Conservation (phyloP, 2,888 invertebrate genomes). For the Agelastica alni region DNA sequence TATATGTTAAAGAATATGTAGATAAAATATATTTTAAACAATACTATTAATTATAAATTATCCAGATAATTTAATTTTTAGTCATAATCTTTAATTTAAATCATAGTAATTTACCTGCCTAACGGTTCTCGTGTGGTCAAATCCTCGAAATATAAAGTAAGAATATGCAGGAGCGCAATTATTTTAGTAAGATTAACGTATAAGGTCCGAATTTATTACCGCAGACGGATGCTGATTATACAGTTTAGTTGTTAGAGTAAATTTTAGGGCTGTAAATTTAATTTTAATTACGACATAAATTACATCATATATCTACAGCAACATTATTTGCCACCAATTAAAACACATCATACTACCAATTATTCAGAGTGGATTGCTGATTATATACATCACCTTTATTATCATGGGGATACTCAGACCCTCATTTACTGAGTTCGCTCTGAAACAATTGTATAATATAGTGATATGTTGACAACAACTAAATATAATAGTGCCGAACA, state of each 20-base stretch:
- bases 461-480: constrained; percentile 6
- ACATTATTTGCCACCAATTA: constrained; percentile 35
- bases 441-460: constrained; percentile 12
- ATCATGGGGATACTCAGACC: constrained; percentile 10
- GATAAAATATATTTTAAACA: neutral
- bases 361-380: constrained; percentile 19
- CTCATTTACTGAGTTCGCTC: constrained; percentile 7
- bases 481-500: constrained; percentile 7
- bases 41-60: no score
- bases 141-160: constrained; percentile 4
- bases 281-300: constrained; percentile 40
- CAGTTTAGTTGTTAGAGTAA: constrained; percentile 34
- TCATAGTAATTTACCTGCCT: constrained; percentile 6
- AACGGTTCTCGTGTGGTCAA: constrained; percentile 16
- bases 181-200: constrained; percentile 31
- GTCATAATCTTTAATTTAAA: constrained; percentile 9
- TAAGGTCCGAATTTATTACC: constrained; percentile 31
- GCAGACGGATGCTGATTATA: constrained; percentile 35
- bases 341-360: constrained; percentile 26
- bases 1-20: neutral
- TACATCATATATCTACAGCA: constrained; percentile 28
- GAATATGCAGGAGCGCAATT: constrained; percentile 13
- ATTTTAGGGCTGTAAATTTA: constrained; percentile 38
- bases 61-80: no score
- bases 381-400: constrained; percentile 19